A percentile compares a stretch with the other conserved stretches of the same genome.
These are phyloP conservation scores for Cantharis rufa DNA, from an alignment of 2,888 invertebrate genomes.

Conservation along the genomic window DNA sequence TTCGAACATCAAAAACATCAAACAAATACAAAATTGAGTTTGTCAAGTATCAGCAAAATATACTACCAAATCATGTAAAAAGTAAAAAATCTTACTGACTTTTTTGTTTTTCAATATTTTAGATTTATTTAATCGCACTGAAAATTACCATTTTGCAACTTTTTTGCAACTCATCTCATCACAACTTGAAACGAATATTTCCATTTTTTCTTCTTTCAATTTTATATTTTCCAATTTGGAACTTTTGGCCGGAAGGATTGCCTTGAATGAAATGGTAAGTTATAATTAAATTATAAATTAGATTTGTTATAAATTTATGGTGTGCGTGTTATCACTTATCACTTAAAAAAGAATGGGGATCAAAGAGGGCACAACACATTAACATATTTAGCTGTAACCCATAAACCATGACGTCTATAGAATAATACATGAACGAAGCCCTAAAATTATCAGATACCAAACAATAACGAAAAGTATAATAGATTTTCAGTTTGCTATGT, in stretches of 20 bases:
- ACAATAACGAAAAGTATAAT: constrained; percentile 21
- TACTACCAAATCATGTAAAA: too few species aligned
- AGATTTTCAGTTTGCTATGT: constrained; percentile 26
- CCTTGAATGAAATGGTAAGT: neutral
- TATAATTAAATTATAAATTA: neutral
- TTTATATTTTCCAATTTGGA: neutral
- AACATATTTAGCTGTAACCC: neutral
- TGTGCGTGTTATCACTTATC: neutral
- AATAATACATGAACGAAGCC: constrained; percentile 9
- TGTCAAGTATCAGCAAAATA: too few species aligned
- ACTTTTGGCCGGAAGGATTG: too few species aligned
- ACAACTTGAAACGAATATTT: too few species aligned
- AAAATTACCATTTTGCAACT: neutral
- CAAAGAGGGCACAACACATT: neutral
- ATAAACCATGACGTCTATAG: neutral
- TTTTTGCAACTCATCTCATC: too few species aligned
- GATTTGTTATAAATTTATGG: neutral
- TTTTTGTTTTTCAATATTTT: too few species aligned
- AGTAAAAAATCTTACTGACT: too few species aligned
- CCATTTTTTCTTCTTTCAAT: too few species aligned
- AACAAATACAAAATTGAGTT: too few species aligned
- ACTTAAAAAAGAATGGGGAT: neutral
- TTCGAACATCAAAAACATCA: too few species aligned
- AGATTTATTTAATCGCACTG: neutral
- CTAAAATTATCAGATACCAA: constrained; percentile 24